Percentiles rank a stretch among this genome's conserved stretches.
These are phyloP conservation scores for Hydractinia echinata DNA, from an alignment of 30 jellyfish, hydroid and myxozoan species.

Conservation along the genomic window DNA sequence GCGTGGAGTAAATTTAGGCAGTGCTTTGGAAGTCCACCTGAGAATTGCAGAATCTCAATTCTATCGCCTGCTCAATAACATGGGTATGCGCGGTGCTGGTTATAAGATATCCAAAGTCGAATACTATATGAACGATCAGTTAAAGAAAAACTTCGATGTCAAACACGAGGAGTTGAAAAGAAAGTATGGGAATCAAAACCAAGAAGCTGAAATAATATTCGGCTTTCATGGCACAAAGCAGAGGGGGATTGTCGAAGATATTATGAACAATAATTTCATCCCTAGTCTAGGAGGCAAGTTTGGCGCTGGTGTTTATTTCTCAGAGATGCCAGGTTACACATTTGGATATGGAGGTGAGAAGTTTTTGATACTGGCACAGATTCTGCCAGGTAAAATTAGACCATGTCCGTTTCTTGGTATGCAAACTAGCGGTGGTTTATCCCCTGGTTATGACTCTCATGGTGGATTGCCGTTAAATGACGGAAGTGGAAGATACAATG, in stretches of 20 bases:
- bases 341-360: conserved; percentile 3
- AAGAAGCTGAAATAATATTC: conserved; percentile 20
- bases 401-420: neutral
- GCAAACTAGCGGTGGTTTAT: conserved; percentile 6
- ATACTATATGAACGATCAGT: conserved; percentile 24
- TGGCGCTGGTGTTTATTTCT: conserved; percentile 25
- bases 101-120: conserved; percentile 15
- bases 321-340: conserved; percentile 14
- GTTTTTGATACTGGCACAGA: neutral
- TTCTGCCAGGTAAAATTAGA: conserved; percentile 19
- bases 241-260: conserved; percentile 2
- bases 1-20: conserved; percentile 32
- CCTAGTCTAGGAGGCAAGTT: neutral
- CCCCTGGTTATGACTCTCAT: conserved; percentile 24
- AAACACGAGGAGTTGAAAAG: conserved; percentile 22
- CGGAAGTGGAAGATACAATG: conserved; percentile 19
- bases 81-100: neutral
- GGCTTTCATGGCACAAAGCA: conserved; percentile 61
- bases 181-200: neutral
- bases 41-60: conserved; percentile 57
- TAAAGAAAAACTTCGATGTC: conserved; percentile 33
- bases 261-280: conserved; percentile 17
- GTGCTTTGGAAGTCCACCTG: conserved; percentile 38
- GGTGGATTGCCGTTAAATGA: conserved; percentile 13
- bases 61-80: conserved; percentile 26